Conservation (phyloP, 1,140 invertebrate genomes). For the Drosophila grimshawi region DNA sequence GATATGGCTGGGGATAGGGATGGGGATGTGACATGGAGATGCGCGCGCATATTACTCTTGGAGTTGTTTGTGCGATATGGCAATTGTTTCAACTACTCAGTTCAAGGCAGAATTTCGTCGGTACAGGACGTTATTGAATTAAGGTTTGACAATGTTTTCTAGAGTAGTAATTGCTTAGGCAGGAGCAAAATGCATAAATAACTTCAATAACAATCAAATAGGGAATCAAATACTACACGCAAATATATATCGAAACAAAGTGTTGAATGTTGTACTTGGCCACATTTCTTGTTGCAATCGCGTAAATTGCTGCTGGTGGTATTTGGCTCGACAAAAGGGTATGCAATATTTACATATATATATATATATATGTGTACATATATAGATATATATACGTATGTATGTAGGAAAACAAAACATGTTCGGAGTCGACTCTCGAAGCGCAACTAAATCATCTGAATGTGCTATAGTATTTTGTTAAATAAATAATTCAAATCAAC, state of each 20-base stretch:
- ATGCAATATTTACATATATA: background rate
- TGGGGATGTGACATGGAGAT: constrained; percentile 22
- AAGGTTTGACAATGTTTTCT: constrained; percentile 51
- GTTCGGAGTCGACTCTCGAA: no score
- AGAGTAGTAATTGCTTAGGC: background rate
- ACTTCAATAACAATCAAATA: no score
- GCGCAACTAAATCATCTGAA: background rate
- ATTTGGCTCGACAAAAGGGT: background rate
- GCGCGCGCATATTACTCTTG: constrained; percentile 51
- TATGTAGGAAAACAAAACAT: background rate
- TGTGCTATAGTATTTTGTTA: background rate
- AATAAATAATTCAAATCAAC: background rate
- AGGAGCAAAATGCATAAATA: no score
- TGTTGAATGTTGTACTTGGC: no score
- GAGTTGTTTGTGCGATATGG: constrained; percentile 26
- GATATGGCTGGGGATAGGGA: no score
- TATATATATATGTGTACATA: background rate
- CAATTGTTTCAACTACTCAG: constrained; percentile 58
- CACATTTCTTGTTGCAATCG: no score
- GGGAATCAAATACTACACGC: no score
- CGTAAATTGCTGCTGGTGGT: background rate
- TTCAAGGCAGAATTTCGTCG: constrained; percentile 55
- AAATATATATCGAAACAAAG: no score
- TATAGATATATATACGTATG: background rate
- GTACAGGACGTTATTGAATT: constrained; percentile 56